Evolutionary conservation across 2,888 invertebrate species (phyloP).

Genomic region (Leptinotarsa haldemani): DNA sequence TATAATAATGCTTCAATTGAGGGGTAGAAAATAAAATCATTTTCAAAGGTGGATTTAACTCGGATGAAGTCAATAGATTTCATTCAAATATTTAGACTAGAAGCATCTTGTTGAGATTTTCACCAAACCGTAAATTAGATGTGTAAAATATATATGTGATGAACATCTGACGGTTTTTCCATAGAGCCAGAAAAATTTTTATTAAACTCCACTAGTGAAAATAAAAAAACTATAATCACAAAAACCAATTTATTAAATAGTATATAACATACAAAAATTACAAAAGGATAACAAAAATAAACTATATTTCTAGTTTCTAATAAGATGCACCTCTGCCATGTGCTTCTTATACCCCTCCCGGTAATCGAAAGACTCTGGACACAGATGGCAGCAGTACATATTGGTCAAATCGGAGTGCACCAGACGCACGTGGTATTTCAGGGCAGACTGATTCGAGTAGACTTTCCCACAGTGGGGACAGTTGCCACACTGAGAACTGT

Average conservation of each 20-base stretch:
- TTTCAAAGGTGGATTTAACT: too few species aligned
- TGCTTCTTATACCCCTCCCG: constrained; percentile 77
- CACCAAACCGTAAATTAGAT: too few species aligned
- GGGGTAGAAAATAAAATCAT: too few species aligned
- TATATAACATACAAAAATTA: constrained; percentile 21
- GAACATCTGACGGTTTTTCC: background rate
- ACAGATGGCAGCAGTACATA: constrained; percentile 76
- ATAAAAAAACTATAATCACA: constrained; percentile 14
- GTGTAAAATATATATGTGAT: too few species aligned
- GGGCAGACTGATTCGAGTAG: constrained; percentile 77
- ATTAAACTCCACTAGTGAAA: background rate
- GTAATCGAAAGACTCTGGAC: constrained; percentile 77
- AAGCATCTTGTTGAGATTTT: too few species aligned
- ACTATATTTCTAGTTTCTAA: constrained; percentile 68
- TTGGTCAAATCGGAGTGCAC: constrained; percentile 78
- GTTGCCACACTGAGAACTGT: constrained; percentile 70
- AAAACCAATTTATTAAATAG: constrained; percentile 28
- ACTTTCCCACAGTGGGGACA: constrained; percentile 78
- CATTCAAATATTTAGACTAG: too few species aligned
- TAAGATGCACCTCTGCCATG: constrained; percentile 76
- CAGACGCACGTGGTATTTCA: constrained; percentile 72
- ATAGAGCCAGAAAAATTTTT: background rate
- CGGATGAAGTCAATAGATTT: too few species aligned
- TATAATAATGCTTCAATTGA: too few species aligned
- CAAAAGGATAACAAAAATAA: constrained; percentile 29